phyloP scores from a whole-genome alignment of 2,888 invertebrate species.

The Teinopalpus imperialis region DNA sequence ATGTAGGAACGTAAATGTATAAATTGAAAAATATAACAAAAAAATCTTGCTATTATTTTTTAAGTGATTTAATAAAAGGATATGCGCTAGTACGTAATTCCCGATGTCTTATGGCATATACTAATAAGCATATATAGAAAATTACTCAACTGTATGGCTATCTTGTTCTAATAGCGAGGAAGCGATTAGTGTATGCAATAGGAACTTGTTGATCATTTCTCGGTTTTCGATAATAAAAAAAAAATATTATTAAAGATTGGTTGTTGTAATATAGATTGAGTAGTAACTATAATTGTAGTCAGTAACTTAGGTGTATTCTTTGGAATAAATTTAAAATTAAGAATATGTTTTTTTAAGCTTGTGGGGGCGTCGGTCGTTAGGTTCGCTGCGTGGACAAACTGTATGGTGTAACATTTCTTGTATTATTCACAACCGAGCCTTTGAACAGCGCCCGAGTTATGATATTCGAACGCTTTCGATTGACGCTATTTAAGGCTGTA shows the following conservation, averaged over 20 bases:
- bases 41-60: conserved; percentile 57
- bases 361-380: conserved; percentile 41
- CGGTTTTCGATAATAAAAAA: conserved; percentile 24
- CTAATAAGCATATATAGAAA: no score
- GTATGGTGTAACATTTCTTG: conserved; percentile 47
- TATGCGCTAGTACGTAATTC: conserved; percentile 29
- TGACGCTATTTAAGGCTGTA: conserved; percentile 68
- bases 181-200: conserved; percentile 5
- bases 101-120: conserved; percentile 28
- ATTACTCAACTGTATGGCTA: no score
- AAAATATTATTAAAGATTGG: conserved; percentile 39
- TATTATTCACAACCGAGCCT: conserved; percentile 14
- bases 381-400: conserved; percentile 29
- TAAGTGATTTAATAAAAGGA: conserved; percentile 50
- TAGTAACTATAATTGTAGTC: conserved; percentile 23
- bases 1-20: conserved; percentile 63
- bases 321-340: conserved; percentile 41
- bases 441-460: neutral
- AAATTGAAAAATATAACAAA: conserved; percentile 65
- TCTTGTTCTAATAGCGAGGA: neutral
- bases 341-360: conserved; percentile 59
- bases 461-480: conserved; percentile 34
- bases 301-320: conserved; percentile 32
- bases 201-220: conserved; percentile 14
- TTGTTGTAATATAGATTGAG: conserved; percentile 63